Evolutionary conservation across 2,797 vertebrate species (phyloP).

Genomic region (Lates japonicus): DNA sequence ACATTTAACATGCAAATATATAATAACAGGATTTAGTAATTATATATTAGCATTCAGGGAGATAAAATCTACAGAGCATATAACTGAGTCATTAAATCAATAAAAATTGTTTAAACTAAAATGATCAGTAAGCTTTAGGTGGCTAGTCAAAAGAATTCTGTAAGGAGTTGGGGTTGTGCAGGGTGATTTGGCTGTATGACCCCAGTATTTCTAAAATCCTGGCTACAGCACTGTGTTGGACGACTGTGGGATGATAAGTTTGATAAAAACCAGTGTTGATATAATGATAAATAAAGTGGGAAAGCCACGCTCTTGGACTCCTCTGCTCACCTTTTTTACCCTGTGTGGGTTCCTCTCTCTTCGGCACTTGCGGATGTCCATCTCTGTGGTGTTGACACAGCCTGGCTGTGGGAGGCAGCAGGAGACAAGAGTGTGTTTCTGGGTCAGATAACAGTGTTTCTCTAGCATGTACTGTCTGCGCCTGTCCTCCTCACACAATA

Average conservation of each 20-base stretch:
- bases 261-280: neutral
- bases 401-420: constrained; percentile 89
- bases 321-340: constrained; percentile 92
- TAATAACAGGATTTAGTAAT: neutral
- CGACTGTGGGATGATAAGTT: neutral
- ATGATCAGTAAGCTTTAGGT: neutral
- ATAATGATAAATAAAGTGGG: neutral
- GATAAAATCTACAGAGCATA: neutral
- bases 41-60: too few species aligned
- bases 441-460: constrained; percentile 67
- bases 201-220: neutral
- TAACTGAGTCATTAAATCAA: neutral
- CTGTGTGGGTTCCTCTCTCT: constrained; percentile 96
- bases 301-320: neutral
- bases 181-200: neutral
- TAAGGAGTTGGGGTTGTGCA: neutral
- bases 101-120: neutral
- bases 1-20: neutral
- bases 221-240: neutral
- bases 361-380: constrained; percentile 98
- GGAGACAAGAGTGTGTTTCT: constrained; percentile 55
- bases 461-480: constrained; percentile 36
- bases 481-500: constrained; percentile 46
- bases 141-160: neutral
- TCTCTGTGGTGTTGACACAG: constrained; percentile 98